Conservation (phyloP, 2,113 vertebrate species). For the Azemiops feae region DNA sequence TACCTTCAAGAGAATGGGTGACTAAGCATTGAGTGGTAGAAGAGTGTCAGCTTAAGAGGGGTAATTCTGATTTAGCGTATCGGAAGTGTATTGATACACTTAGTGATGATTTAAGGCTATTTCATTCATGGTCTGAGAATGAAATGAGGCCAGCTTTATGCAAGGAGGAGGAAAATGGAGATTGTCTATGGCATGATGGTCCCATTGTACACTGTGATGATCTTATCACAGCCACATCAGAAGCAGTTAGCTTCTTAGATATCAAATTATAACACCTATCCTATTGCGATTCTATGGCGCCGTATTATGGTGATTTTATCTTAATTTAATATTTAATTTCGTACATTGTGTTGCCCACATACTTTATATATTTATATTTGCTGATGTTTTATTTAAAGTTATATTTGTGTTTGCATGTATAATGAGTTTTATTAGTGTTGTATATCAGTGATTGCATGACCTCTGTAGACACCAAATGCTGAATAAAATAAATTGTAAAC, state of each 20-base stretch:
- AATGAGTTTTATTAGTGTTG: background rate
- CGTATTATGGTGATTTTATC: background rate
- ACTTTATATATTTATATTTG: background rate
- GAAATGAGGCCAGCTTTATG: background rate
- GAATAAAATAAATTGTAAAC: background rate
- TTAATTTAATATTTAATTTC: background rate
- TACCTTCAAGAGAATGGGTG: background rate
- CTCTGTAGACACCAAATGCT: background rate
- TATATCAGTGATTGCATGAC: background rate
- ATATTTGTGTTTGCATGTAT: background rate
- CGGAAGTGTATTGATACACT: background rate
- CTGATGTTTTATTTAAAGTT: background rate
- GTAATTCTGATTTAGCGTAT: background rate
- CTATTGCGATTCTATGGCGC: background rate
- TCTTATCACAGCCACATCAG: background rate
- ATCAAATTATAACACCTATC: background rate
- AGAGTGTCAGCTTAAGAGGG: background rate
- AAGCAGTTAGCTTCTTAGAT: background rate
- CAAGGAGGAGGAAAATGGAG: background rate
- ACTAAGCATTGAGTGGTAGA: background rate
- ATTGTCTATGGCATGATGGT: background rate
- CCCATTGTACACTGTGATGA: background rate
- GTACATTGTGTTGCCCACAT: background rate
- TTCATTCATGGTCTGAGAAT: background rate
- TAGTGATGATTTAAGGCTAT: background rate